Evolutionary conservation across 2,797 vertebrate species (phyloP), one percentile per base, ranked within the genome.

Genomic region (Gallinago solitaria): DNA sequence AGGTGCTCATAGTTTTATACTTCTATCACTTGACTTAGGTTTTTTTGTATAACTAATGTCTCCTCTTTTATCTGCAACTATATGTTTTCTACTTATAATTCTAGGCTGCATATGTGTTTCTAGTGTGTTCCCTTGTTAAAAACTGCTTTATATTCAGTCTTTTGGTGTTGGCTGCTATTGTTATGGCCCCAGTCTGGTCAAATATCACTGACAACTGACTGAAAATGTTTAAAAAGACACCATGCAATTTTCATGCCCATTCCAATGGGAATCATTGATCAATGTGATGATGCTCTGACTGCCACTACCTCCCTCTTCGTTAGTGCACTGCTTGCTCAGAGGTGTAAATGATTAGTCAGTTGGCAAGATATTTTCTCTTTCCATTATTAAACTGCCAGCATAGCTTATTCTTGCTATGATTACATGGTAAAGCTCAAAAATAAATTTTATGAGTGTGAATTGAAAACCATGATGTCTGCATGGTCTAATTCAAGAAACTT

Each of bases 231-330:
- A 39, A 64, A 28, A 64, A 41, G 16, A 4, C 3, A 11, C 6
- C 7, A 4, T 4, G 19, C 4, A 8, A n/a, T 28, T 48, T 37
- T 78, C 30, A 41, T 30, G 21, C 16, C 15, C 11, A 4, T 48
- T 5, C 14, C 24, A 5, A 0, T 8, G 39, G 33, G 23, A 54
- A 8, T 13, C 4, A 4, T 16, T 59, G 56, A 43, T 61, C 23
- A 11, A 1, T 15, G 20, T 9, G 28, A 2, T 17, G 45, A 1
- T 7, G 2, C 12, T 27, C 50, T 73, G 37, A 41, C 37, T 60
- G 65, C 21, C 9, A 4, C 9, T 33, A 5, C 10, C 28, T 50
- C 25, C 80, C 0, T 48, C 11, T 50, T 35, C 51, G 9, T 24
- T n/a, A 21, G 2, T 19, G 18, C 11, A 30, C n/a, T 94, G 41